These are phyloP conservation scores for Saccostrea echinata DNA, from an alignment of 1,140 invertebrate genomes.

Conservation along the genomic window DNA sequence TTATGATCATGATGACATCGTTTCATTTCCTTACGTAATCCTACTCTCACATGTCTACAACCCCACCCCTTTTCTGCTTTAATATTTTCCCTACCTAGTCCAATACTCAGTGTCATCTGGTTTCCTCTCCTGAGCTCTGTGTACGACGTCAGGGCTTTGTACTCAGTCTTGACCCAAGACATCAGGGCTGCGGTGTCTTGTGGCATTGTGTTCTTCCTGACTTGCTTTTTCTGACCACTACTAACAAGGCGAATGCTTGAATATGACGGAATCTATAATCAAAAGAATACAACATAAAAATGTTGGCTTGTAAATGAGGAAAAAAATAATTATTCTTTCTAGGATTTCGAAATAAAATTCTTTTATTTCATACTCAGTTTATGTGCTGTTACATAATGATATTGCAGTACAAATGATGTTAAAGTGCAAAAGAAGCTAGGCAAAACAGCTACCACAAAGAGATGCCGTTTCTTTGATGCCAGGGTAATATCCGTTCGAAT, in stretches of 20 bases:
- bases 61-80: neutral
- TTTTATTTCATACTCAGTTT: too few species aligned
- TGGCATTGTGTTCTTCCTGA: conserved; percentile 45
- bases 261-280: conserved; percentile 58
- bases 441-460: conserved; percentile 55
- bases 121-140: conserved; percentile 61
- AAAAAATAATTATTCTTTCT: neutral
- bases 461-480: conserved; percentile 46
- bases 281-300: neutral
- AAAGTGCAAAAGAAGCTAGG: too few species aligned
- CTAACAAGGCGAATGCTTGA: conserved; percentile 57
- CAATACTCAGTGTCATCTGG: conserved; percentile 60
- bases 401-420: too few species aligned
- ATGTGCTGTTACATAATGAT: too few species aligned
- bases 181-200: conserved; percentile 39
- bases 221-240: conserved; percentile 29
- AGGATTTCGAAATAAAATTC: neutral
- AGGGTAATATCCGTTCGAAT: conserved; percentile 55
- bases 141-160: conserved; percentile 60
- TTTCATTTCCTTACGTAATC: neutral
- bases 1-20: too few species aligned
- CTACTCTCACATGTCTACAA: neutral
- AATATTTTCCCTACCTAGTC: conserved; percentile 54
- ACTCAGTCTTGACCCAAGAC: conserved; percentile 52
- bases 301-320: neutral